These are phyloP conservation scores for Ceyx erithaca DNA, from an alignment of 2,797 vertebrate species.

Conservation along the genomic window DNA sequence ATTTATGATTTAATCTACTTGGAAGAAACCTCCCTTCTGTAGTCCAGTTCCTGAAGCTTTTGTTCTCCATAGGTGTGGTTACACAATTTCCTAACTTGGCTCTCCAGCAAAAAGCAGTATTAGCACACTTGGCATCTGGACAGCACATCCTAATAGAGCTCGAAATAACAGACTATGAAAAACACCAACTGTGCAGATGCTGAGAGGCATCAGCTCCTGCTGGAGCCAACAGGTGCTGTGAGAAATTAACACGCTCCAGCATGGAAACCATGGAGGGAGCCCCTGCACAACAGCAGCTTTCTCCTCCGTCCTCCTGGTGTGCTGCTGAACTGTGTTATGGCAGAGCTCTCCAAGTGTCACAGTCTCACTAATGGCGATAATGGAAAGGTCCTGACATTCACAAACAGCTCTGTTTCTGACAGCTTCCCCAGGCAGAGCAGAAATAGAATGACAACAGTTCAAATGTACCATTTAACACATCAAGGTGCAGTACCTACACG, in stretches of 20 bases:
- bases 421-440: neutral
- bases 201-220: neutral
- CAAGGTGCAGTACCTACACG: neutral
- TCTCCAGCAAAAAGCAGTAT: neutral
- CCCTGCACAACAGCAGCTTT: rapidly evolving
- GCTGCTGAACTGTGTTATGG: neutral
- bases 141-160: neutral
- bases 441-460: slow-evolving; percentile 10
- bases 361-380: slow-evolving; percentile 17
- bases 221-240: neutral
- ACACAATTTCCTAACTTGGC: neutral
- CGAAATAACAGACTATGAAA: neutral
- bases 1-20: neutral
- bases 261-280: neutral
- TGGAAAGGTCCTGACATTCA: slow-evolving; percentile 17
- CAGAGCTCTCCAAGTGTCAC: neutral
- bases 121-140: neutral
- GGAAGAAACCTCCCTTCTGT: neutral
- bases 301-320: neutral
- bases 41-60: neutral
- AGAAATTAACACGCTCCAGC: neutral
- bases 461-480: slow-evolving; percentile 22
- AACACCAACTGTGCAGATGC: neutral
- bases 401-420: slow-evolving; percentile 18
- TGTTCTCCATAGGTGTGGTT: neutral